Conservation (phyloP, 2,797 vertebrate species). For the Danio kyathit region DNA sequence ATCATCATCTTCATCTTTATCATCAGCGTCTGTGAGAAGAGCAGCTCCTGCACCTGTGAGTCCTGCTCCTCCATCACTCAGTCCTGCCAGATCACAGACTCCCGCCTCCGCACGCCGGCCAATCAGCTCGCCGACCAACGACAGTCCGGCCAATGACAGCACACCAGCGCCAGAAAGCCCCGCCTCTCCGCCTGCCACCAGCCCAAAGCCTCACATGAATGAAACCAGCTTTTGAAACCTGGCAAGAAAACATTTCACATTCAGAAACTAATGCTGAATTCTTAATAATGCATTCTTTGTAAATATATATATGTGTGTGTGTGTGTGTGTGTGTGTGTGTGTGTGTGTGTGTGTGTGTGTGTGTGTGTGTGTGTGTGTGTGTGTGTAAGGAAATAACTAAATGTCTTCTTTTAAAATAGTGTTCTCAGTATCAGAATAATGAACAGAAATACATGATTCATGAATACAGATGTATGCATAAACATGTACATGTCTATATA, state of each 20-base stretch:
- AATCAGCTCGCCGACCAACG: slow-evolving; percentile 49
- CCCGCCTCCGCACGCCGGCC: slow-evolving; percentile 54
- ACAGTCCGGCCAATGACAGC: slow-evolving; percentile 56
- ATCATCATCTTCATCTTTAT: slow-evolving; percentile 1
- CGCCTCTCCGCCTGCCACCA: slow-evolving; percentile 61
- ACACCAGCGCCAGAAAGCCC: slow-evolving; percentile 53
- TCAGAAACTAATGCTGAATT: neutral
- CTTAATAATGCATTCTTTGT: neutral
- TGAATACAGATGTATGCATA: neutral
- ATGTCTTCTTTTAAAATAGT: neutral
- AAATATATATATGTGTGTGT: neutral
- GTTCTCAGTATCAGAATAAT: neutral
- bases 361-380: too few species aligned
- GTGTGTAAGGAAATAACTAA: neutral
- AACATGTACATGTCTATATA: neutral
- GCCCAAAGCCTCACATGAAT: slow-evolving; percentile 83
- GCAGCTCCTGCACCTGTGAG: slow-evolving; percentile 23
- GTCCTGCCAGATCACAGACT: slow-evolving; percentile 61
- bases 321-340: too few species aligned
- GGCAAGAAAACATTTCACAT: neutral
- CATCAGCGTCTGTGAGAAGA: slow-evolving; percentile 16
- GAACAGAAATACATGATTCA: neutral
- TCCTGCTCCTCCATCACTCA: slow-evolving; percentile 55
- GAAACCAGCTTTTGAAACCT: slow-evolving; percentile 88
- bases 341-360: too few species aligned